These are phyloP conservation scores for Cephalopachus bancanus DNA, from an alignment of 2,797 vertebrate species.

Conservation along the genomic window DNA sequence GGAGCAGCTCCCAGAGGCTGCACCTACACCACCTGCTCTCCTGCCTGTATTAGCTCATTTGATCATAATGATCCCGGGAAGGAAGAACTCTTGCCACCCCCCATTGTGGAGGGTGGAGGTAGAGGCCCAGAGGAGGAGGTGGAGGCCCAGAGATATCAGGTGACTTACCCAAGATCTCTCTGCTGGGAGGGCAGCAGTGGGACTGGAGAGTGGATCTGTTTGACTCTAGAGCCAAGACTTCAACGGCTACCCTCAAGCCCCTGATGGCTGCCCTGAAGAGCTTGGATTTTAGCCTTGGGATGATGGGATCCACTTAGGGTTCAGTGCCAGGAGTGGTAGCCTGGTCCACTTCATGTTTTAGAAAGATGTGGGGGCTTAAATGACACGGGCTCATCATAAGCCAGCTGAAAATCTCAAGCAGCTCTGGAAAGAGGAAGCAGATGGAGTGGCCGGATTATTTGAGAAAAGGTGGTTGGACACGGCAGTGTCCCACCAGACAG, in stretches of 20 bases:
- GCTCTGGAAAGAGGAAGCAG: constrained; percentile 45
- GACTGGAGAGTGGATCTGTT: neutral
- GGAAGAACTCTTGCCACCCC: neutral
- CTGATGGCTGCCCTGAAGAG: neutral
- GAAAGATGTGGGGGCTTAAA: neutral
- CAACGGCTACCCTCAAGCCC: neutral
- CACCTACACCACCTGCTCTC: neutral
- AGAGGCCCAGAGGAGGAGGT: neutral
- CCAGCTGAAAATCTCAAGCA: neutral
- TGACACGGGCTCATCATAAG: neutral
- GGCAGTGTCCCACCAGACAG: neutral
- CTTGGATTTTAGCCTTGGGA: neutral
- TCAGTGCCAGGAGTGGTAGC: neutral
- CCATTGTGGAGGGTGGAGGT: neutral
- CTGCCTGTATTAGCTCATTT: neutral
- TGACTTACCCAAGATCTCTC: neutral
- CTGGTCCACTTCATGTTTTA: constrained; percentile 33
- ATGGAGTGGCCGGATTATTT: neutral
- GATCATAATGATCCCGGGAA: neutral
- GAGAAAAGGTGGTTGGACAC: neutral
- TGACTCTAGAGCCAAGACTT: neutral
- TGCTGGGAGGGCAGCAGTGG: neutral
- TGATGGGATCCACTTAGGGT: neutral
- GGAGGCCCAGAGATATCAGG: neutral
- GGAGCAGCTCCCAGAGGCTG: neutral